These are phyloP conservation scores for Pasiphila rectangulata DNA, from an alignment of 2,888 invertebrate genomes.

Conservation along the genomic window DNA sequence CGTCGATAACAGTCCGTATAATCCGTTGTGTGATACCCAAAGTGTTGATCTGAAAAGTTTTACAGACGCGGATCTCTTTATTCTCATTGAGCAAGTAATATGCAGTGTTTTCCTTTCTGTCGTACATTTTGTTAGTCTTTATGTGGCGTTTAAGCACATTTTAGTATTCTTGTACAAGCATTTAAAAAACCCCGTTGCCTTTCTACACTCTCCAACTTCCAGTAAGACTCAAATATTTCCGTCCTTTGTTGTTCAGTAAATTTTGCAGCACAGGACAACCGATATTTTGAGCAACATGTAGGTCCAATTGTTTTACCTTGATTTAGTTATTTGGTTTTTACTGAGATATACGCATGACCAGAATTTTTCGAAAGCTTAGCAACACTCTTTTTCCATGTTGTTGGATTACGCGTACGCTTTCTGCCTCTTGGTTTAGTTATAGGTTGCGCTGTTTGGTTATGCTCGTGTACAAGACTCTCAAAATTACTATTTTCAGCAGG, in stretches of 20 bases:
- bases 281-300: conserved; percentile 22
- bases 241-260: conserved; percentile 17
- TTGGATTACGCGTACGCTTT: too few species aligned
- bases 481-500: conserved; percentile 18
- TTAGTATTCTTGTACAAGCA: conserved; percentile 10
- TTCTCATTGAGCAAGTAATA: conserved; percentile 8
- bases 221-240: conserved; percentile 20
- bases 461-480: conserved; percentile 12
- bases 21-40: conserved; percentile 8
- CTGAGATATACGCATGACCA: conserved; percentile 15
- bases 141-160: background rate
- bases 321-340: conserved; percentile 10
- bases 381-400: background rate
- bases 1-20: conserved; percentile 11
- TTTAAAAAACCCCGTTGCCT: conserved; percentile 26
- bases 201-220: conserved; percentile 23
- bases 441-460: conserved; percentile 5
- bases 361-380: background rate
- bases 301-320: conserved; percentile 23
- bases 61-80: conserved; percentile 5
- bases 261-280: conserved; percentile 19
- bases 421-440: conserved; percentile 2
- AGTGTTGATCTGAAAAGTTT: conserved; percentile 10
- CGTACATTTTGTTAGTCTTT: background rate
- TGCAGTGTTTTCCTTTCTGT: conserved; percentile 3